Conservation (phyloP, 2,888 invertebrate genomes). For the Agrochola circellaris region DNA sequence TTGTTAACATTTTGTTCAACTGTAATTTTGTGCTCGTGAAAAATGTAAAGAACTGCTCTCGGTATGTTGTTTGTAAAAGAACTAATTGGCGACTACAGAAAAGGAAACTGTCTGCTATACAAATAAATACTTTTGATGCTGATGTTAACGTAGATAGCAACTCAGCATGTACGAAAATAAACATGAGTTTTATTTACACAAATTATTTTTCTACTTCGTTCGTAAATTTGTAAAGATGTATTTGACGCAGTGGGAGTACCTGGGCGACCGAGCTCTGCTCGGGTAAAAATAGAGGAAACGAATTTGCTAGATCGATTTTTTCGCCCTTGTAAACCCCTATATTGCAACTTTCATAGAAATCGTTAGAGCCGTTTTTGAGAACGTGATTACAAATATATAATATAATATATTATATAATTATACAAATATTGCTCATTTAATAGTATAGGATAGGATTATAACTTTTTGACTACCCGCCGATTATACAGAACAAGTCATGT, state of each 20-base stretch:
- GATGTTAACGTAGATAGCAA: slow-evolving; percentile 19
- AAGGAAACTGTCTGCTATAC: slow-evolving; percentile 29
- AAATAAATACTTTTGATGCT: slow-evolving; percentile 36
- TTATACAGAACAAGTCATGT: neutral
- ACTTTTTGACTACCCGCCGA: neutral
- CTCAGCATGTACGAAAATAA: slow-evolving; percentile 13
- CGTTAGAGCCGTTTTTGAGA: no score
- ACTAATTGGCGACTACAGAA: slow-evolving; percentile 51
- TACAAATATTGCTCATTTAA: no score
- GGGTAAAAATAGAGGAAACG: no score
- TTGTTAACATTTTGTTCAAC: slow-evolving; percentile 72
- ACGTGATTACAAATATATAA: no score
- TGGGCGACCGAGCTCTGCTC: no score
- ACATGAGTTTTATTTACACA: slow-evolving; percentile 24
- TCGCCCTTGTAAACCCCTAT: no score
- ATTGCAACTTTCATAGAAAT: no score
- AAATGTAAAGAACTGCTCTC: slow-evolving; percentile 58
- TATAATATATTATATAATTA: no score
- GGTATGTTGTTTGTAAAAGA: slow-evolving; percentile 43
- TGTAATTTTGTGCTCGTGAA: slow-evolving; percentile 63
- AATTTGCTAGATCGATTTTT: no score
- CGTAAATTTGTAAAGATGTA: neutral
- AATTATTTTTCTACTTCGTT: neutral
- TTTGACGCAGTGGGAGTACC: neutral
- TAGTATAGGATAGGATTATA: neutral